Evolutionary conservation across 2,113 vertebrate species (phyloP), one percentile per base, ranked within the genome.

Genomic region (Cyprinodon variegatus): DNA sequence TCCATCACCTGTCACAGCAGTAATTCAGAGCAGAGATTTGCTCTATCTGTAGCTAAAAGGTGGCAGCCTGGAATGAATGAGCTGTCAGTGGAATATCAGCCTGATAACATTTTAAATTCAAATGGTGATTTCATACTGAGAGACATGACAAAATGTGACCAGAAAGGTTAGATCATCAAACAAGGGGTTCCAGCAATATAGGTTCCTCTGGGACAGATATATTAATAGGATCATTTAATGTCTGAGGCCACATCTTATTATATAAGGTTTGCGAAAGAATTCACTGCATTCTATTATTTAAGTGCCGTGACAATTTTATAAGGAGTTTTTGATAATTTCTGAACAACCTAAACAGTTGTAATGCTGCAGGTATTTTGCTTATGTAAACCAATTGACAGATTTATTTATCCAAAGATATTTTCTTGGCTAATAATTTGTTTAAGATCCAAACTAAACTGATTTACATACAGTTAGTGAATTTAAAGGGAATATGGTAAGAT

Each of bases 1-100:
- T 84, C 86, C 81, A 81, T 90, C 84, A 74, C 77, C 81, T 86
- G 88, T 84, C 85, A 91, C 57, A 13, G 60, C 2, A 36, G 68
- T 4, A 43, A 62, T 46, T 64, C 40, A 11, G 68, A 78, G 37
- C 62, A 61, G 71, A 72, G 66, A 66, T 38, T 62, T 0, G 14
- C 12, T 4, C 86, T 91, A 87, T 90, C 73, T 89, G 87, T 84
- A 90, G 86, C 73, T 48, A 38, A 72, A 83, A 86, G 83, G 75
- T 81, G 86, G 79, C 86, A 76, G 72, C 68, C 61, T 45, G 68
- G 70, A 76, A 88, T 78, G 74, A 85, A 86, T 65, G 73, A 87
- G 65, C 68, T 75, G 38, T 84, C 74, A 72, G 57, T 68, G 72
- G 68, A 59, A 61, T 0, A 43, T 40, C 69, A 13, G 38, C 43